These are phyloP conservation scores for Heliconius ismenius DNA, from an alignment of 2,888 invertebrate species.

Conservation along the genomic window DNA sequence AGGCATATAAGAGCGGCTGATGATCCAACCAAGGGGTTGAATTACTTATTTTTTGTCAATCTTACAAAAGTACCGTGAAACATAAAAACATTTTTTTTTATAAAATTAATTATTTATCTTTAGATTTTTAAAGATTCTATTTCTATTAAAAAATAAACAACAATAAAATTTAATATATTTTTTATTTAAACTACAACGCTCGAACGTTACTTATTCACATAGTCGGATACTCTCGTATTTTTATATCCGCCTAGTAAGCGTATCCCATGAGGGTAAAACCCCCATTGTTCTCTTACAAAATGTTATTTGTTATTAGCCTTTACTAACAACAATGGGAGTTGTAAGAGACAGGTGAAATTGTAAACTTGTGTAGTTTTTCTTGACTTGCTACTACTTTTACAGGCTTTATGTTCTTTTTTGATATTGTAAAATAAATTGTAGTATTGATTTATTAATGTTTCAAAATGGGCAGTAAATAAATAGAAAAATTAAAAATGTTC, in stretches of 20 bases:
- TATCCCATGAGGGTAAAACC: slow-evolving; percentile 63
- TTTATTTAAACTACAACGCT: not conserved
- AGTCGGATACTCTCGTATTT: slow-evolving; percentile 51
- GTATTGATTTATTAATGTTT: no score
- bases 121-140: no score
- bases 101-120: no score
- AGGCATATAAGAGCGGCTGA: no score
- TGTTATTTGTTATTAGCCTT: slow-evolving; percentile 38
- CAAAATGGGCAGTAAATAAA: no score
- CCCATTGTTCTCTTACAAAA: slow-evolving; percentile 53
- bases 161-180: not conserved
- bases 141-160: not conserved
- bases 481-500: no score
- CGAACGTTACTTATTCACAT: not conserved
- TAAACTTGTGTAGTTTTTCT: not conserved
- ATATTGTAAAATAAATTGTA: not conserved
- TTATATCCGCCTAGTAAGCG: slow-evolving; percentile 62
- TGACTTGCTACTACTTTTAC: not conserved
- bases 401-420: not conserved
- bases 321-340: slow-evolving; percentile 21
- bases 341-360: not conserved
- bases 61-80: not conserved
- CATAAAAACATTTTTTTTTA: no score
- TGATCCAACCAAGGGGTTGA: no score
- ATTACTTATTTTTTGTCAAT: no score